Conservation (phyloP, 2,888 invertebrate species). For the Dromius quadrimaculatus region DNA sequence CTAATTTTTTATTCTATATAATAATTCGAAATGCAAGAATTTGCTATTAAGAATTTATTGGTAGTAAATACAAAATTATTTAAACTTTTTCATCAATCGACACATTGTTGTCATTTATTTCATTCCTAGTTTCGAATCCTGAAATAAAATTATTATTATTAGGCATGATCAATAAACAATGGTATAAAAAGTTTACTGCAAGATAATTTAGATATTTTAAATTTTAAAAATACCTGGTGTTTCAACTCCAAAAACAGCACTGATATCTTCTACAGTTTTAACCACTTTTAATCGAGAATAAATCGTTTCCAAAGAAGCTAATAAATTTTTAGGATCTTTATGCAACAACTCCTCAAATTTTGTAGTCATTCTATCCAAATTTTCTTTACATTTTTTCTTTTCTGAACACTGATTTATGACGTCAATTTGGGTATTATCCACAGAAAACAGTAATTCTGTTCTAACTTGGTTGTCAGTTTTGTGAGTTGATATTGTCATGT, state of each 20-base stretch:
- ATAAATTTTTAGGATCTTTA: neutral
- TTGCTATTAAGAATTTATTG: too few relatives aligned
- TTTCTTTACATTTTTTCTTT: conserved; percentile 4
- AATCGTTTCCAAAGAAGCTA: conserved; percentile 1
- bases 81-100: too few relatives aligned
- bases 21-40: too few relatives aligned
- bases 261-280: neutral
- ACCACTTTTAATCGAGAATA: conserved; percentile 13
- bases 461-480: neutral
- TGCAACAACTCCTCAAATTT: conserved; percentile 4
- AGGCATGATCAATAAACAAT: too few relatives aligned
- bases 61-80: too few relatives aligned
- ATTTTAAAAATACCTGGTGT: too few relatives aligned
- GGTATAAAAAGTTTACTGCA: too few relatives aligned
- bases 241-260: conserved; percentile 18
- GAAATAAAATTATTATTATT: too few relatives aligned
- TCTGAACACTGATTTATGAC: neutral
- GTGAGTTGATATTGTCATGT: neutral
- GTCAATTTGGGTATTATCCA: neutral
- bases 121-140: too few relatives aligned
- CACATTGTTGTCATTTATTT: too few relatives aligned
- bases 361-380: neutral
- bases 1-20: too few relatives aligned
- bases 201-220: too few relatives aligned
- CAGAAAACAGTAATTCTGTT: neutral